Evolutionary conservation across 2,797 vertebrate species (phyloP).

Genomic region (Podargus strigoides): DNA sequence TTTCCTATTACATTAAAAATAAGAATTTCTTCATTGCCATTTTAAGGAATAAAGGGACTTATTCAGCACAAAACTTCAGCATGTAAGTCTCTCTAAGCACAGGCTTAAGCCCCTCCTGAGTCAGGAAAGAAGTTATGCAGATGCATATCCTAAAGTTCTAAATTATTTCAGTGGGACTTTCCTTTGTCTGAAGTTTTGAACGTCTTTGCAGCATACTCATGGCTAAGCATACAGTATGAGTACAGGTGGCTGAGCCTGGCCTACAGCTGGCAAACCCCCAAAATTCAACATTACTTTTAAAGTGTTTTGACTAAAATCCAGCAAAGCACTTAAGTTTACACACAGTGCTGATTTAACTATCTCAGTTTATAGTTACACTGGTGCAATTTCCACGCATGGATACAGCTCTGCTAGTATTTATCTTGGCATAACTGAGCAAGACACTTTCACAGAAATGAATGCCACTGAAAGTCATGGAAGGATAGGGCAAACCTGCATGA

Average conservation of each 20-base stretch:
- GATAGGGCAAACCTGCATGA: neutral
- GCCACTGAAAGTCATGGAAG: neutral
- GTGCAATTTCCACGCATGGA: slow-evolving; percentile 20
- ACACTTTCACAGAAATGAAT: neutral
- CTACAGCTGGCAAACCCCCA: neutral
- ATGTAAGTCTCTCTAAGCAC: neutral
- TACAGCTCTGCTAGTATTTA: slow-evolving; percentile 1
- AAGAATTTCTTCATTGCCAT: neutral
- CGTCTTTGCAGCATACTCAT: neutral
- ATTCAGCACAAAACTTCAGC: slow-evolving; percentile 1
- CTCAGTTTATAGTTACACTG: slow-evolving; percentile 39
- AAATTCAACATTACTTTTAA: slow-evolving; percentile 21
- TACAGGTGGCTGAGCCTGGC: neutral
- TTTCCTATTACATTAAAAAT: slow-evolving; percentile 41
- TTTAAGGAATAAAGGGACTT: slow-evolving; percentile 7
- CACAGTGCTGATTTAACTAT: slow-evolving; percentile 48
- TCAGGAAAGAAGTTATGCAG: neutral
- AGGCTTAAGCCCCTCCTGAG: neutral
- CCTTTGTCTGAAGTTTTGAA: neutral
- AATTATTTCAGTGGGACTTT: neutral
- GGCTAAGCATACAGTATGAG: neutral
- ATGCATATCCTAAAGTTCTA: neutral
- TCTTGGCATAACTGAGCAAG: slow-evolving; percentile 12
- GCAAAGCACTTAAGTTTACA: slow-evolving; percentile 30
- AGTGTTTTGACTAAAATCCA: slow-evolving; percentile 56